These are phyloP conservation scores for Cephalopterus ornatus DNA, from an alignment of 2,113 vertebrate genomes.

Conservation along the genomic window DNA sequence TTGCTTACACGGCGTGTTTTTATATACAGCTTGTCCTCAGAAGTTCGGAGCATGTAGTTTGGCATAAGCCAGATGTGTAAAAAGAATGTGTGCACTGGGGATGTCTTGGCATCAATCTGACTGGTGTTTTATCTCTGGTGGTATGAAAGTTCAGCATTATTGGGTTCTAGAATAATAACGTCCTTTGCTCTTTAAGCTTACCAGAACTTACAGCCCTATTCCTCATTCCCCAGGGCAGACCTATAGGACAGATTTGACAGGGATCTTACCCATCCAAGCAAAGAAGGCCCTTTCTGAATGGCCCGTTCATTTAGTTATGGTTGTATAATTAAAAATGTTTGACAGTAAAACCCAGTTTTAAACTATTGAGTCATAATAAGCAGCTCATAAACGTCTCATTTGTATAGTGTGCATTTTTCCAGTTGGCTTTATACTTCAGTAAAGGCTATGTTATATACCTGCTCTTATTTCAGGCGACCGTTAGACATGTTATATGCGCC, in stretches of 20 bases:
- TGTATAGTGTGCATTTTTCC: background rate
- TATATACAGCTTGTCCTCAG: background rate
- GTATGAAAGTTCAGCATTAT: background rate
- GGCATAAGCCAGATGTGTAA: background rate
- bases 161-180: background rate
- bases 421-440: background rate
- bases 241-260: background rate
- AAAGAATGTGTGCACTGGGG: background rate
- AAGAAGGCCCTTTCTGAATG: background rate
- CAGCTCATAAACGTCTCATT: background rate
- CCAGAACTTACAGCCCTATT: background rate
- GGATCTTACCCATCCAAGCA: background rate
- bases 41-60: background rate
- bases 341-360: background rate
- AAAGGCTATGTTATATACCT: background rate
- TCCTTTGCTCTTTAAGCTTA: background rate
- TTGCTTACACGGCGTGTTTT: background rate
- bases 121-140: background rate
- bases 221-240: background rate
- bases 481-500: constrained; percentile 74
- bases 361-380: background rate
- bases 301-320: background rate
- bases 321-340: background rate
- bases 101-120: background rate
- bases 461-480: constrained; percentile 53